Base-by-base conservation (phyloP, 2,888 invertebrate species). In the Campoletis raptor region DNA sequence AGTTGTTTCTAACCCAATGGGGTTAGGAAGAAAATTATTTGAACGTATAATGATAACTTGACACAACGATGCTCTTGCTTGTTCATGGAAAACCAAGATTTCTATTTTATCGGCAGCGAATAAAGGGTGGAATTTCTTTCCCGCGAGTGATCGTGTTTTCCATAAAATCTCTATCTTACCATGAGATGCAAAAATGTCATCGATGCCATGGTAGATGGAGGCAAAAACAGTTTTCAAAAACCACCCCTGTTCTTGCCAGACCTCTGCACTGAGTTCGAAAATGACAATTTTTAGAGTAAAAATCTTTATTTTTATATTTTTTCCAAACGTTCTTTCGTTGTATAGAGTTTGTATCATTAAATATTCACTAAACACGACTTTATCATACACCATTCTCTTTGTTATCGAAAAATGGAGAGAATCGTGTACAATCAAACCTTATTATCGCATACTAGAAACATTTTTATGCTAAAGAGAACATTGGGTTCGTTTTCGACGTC, bases 131-230 rank as follows among this genome's bases (percentile, higher is more conserved):
- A 83, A 64, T 45, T 80, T 42, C 30, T 12, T 72, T 80, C 79
- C 79, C 79, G 45, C 66, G 42, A 2, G 7, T 18, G 12, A 42
- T 64, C 45, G 3, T 2, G 0, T 18, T 37, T 12, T 54, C 21
- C 36, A n/a, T 52, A 0, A 48, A 37, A 45, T 79, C 24, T 48
- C 82, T 82, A 54, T 66, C 2, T 52, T 52, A 66, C 40, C 78
- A 21, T 45, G 24, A 6, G 24, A 70, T n/a, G 48, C 18, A 12
- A n/a, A 7, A 52, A n/a, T 24, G 48, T 24, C 21, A 21, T 64
- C 18, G 36, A 64, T 40, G 1, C 52, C 24, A 8, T 69, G 57
- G 21, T 36, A 73, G 72, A 67, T 72, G 77, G 64, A 36, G 42
- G 48, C 36, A 45, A 45, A 69, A 40, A 24, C 37, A 36, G 24